Evolutionary conservation across 2,797 vertebrate species (phyloP).

Genomic region (Bufotes viridis): DNA sequence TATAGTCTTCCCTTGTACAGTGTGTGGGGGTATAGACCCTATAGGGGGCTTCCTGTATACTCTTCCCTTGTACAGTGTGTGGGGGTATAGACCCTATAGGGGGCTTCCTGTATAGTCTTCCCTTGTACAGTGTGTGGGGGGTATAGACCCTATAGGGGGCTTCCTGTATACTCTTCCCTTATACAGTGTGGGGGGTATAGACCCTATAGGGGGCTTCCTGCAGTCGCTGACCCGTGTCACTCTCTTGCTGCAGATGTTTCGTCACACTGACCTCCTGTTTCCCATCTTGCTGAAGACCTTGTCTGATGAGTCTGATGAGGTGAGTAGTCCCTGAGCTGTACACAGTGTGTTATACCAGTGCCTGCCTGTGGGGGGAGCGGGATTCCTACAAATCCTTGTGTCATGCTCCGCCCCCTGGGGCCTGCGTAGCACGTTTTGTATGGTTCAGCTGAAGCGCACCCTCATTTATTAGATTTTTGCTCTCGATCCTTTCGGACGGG

Average conservation of each 20-base stretch:
- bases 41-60: too few species aligned
- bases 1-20: too few species aligned
- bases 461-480: too few species aligned
- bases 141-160: not conserved
- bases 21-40: too few species aligned
- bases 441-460: too few species aligned
- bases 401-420: not conserved
- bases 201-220: not conserved
- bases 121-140: not conserved
- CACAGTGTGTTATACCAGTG: not conserved
- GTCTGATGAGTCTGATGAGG: slow-evolving; percentile 96
- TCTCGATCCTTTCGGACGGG: too few species aligned
- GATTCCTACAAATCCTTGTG: not conserved
- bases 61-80: too few species aligned
- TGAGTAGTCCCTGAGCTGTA: slow-evolving; percentile 64
- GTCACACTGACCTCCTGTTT: slow-evolving; percentile 95
- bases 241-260: slow-evolving; percentile 84
- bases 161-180: not conserved
- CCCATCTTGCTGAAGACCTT: slow-evolving; percentile 93
- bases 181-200: not conserved
- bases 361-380: not conserved
- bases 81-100: too few species aligned
- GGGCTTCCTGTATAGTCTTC: too few species aligned
- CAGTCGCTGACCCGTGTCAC: not conserved
- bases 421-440: too few species aligned